Conservation (phyloP, 2,888 invertebrate genomes). For the Leptodirus hochenwartii region DNA sequence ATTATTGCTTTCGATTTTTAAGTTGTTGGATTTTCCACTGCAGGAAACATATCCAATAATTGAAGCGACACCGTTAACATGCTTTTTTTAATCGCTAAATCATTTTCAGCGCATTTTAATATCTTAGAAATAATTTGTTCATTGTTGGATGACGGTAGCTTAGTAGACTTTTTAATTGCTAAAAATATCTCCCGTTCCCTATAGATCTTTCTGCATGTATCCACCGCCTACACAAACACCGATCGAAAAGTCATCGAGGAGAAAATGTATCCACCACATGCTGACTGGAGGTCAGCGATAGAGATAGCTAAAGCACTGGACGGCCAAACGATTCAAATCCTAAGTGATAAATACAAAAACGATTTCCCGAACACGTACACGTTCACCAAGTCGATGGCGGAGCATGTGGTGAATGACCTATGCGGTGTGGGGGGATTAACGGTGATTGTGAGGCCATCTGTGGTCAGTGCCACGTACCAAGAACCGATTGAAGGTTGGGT, state of each 20-base stretch:
- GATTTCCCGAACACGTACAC: constrained; percentile 80
- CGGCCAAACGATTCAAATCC: constrained; percentile 31
- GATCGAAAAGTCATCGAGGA: constrained; percentile 58
- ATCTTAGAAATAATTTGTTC: no score
- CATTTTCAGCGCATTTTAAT: no score
- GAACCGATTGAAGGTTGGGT: constrained; percentile 62
- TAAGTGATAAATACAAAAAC: constrained; percentile 40
- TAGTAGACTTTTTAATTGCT: no score
- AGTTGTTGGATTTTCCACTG: no score
- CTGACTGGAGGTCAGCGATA: constrained; percentile 50
- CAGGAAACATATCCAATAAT: no score
- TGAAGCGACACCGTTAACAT: no score
- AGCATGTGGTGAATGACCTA: constrained; percentile 52
- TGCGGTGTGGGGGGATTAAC: constrained; percentile 42
- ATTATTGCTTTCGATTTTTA: no score
- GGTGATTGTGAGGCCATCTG: constrained; percentile 72
- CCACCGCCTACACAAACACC: constrained; percentile 76
- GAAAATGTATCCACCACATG: constrained; percentile 47
- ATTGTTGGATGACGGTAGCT: no score
- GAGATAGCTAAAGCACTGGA: constrained; percentile 43
- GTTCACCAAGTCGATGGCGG: constrained; percentile 75
- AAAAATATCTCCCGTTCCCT: no score
- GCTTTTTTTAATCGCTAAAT: no score
- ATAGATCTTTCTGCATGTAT: constrained; percentile 61
- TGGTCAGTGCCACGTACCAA: constrained; percentile 31